Base-by-base conservation (phyloP, 2,113 vertebrate species). In the Cygnus buccinator region DNA sequence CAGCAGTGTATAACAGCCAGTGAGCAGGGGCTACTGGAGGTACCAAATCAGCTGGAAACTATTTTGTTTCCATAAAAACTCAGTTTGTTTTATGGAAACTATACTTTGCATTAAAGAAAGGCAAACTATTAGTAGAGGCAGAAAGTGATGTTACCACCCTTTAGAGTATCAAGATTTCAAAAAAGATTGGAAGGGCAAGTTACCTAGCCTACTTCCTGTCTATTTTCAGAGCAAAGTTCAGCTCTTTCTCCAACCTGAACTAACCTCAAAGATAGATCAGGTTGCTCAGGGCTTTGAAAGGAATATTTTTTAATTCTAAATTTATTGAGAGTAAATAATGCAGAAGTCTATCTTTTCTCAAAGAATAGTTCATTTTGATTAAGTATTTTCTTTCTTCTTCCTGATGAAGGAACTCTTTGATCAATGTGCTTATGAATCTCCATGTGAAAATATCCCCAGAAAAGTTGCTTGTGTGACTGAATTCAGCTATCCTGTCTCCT, bases 381-480 rank as follows among this genome's bases (percentile, higher is more conserved):
- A 72, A 55, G 16, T 44, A 83, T 93, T 76, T 83, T 72, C 66
- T 82, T 65, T 68, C 35, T 61, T 93, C 33, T 74, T 82, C 43
- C 23, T 72, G 26, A 87, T 0, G 13, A 87, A 87, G 22, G 14
- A 95, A 85, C 0, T 2, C 43, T 91, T 77, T 95, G 81, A 93
- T 77, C 81, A 89, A 78, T 11, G 46, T 0, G 0, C 11, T 62
- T 61, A 59, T 57, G 54, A 57, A 57, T 66, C 41, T 66, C 63
- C 41, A 44, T 3, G 10, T 85, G 66, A 95, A 88, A 52, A 72
- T 44, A 72, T 44, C 29, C 48, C 50, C n/a, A 70, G 71, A 85
- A 55, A 87, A 79, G 66, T 87, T 87, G 48, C 46, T 50, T 54
- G 33, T 77, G 50, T 82, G 67, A 89, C 74, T 91, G 90, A 95